These are phyloP conservation scores for Lobophora halterata DNA, from an alignment of 2,888 invertebrate species.

Conservation along the genomic window DNA sequence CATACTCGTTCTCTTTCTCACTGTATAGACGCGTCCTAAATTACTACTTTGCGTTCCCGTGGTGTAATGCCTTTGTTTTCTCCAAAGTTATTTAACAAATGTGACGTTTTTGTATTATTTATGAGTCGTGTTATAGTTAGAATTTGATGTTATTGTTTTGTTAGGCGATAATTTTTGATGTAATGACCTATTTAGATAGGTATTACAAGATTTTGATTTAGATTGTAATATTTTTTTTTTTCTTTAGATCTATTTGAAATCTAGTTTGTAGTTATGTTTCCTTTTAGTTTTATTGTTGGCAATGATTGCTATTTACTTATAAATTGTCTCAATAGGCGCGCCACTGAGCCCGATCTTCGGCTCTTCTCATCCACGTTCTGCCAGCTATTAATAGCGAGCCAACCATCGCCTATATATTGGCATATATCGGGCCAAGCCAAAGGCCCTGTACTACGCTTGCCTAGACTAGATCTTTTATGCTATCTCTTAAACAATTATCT, in stretches of 20 bases:
- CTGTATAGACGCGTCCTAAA: neutral
- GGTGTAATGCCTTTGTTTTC: slow-evolving; percentile 31
- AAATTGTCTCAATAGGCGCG: too few species aligned
- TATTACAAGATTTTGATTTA: neutral
- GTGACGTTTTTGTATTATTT: slow-evolving; percentile 14
- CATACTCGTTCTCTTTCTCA: neutral
- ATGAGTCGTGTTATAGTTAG: slow-evolving; percentile 19
- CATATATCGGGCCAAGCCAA: too few species aligned
- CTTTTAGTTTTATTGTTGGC: too few species aligned
- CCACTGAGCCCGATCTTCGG: too few species aligned
- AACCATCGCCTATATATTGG: too few species aligned
- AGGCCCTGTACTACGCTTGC: too few species aligned
- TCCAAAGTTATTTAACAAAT: slow-evolving; percentile 21
- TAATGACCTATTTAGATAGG: slow-evolving; percentile 15
- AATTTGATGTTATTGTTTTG: slow-evolving; percentile 27
- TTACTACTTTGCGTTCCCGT: slow-evolving; percentile 23
- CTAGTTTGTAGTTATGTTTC: too few species aligned
- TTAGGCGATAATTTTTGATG: slow-evolving; percentile 17
- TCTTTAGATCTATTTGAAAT: neutral
- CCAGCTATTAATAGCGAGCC: too few species aligned
- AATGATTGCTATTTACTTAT: too few species aligned
- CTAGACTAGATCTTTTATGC: too few species aligned
- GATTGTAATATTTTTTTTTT: neutral
- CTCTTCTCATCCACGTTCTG: too few species aligned
- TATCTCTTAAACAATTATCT: too few species aligned